These are phyloP conservation scores for Cantharis rustica DNA, from an alignment of 2,888 invertebrate genomes.

Conservation along the genomic window DNA sequence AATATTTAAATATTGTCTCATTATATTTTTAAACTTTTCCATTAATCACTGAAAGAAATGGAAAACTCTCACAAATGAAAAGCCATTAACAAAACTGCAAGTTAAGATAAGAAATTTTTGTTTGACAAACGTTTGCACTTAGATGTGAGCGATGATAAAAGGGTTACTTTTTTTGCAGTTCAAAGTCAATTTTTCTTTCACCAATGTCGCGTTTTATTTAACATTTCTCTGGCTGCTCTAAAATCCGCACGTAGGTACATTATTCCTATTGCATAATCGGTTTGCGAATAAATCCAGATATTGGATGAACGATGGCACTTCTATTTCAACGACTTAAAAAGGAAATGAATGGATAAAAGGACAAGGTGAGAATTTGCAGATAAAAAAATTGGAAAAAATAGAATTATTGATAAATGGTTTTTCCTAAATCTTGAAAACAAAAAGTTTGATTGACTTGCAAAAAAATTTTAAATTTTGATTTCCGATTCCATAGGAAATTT, in stretches of 20 bases:
- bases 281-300: constrained; percentile 14
- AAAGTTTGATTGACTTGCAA: not conserved
- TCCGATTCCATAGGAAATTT: not conserved
- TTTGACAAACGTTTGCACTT: constrained; percentile 31
- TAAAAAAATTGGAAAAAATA: constrained; percentile 9
- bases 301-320: constrained; percentile 13
- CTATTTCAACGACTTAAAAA: constrained; percentile 17
- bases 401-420: not conserved
- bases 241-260: constrained; percentile 8
- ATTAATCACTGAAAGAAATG: not conserved
- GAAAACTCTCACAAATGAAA: not conserved
- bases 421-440: not conserved
- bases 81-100: constrained; percentile 26
- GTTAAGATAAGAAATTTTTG: constrained; percentile 23
- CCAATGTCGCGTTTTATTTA: constrained; percentile 16
- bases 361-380: constrained; percentile 11
- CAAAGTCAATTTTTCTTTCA: constrained; percentile 25
- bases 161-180: constrained; percentile 24
- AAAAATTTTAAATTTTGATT: not conserved
- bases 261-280: not conserved
- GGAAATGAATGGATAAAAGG: constrained; percentile 4
- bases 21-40: not conserved
- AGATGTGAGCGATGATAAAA: constrained; percentile 19
- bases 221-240: constrained; percentile 8
- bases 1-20: not conserved